Conservation (phyloP, 2,113 vertebrate genomes). For the human region GRCh38 chr12:245001-245500, state of each 20-base stretch:
- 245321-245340: background rate
- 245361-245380: background rate
- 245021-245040: background rate
- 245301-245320: background rate
- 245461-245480: too few relatives aligned
- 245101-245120: background rate
- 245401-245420: fast-evolving
- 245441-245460: too few relatives aligned
- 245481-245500: too few relatives aligned
- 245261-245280: background rate
- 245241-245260: background rate
- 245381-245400: background rate
- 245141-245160: background rate
- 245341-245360: background rate
- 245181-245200: background rate
- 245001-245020: background rate
- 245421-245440: too few relatives aligned
- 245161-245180: background rate
- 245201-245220: background rate
- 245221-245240: too few relatives aligned
- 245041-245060: background rate
- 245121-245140: background rate
- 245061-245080: background rate
- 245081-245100: background rate
- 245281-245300: background rate